A percentile compares a stretch with the other conserved stretches of the same genome.
Evolutionary conservation across 2,113 vertebrate genomes (phyloP).

Genomic region (Neoarius graeffei): DNA sequence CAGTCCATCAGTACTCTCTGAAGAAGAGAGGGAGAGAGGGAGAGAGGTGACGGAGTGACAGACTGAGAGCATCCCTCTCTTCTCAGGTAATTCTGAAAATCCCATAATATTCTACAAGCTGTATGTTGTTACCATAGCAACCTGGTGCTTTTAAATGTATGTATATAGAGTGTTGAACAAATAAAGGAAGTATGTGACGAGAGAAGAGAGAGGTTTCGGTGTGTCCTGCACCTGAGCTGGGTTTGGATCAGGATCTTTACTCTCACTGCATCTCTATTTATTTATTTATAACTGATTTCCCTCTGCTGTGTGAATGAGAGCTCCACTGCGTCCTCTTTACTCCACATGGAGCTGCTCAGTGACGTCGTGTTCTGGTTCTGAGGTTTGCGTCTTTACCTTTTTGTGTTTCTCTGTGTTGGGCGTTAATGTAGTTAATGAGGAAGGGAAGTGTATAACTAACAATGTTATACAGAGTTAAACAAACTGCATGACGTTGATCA

Average conservation of each 20-base stretch:
- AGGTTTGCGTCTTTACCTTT: neutral
- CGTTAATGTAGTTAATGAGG: neutral
- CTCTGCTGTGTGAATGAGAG: no score
- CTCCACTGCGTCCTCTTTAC: neutral
- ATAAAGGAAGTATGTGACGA: neutral
- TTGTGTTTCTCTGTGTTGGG: neutral
- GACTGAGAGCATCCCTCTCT: constrained; percentile 33
- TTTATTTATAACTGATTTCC: no score
- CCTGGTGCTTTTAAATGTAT: no score
- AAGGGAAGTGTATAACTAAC: neutral
- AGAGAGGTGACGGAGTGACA: constrained; percentile 8
- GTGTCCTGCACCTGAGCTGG: neutral
- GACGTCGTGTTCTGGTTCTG: neutral
- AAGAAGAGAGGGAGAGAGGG: constrained; percentile 9
- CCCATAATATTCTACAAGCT: neutral
- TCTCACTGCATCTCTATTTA: neutral
- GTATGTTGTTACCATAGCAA: constrained; percentile 1
- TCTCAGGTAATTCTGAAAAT: constrained; percentile 52
- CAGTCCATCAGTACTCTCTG: constrained; percentile 55
- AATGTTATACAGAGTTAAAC: neutral
- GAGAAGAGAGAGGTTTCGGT: neutral
- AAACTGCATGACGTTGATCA: neutral
- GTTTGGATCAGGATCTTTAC: neutral
- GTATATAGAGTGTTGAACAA: neutral
- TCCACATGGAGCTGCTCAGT: neutral